Evolutionary conservation across 37 sponge, comb jelly and placozoan genomes (phyloP).

Genomic region (Cladorhizidae sp.): DNA sequence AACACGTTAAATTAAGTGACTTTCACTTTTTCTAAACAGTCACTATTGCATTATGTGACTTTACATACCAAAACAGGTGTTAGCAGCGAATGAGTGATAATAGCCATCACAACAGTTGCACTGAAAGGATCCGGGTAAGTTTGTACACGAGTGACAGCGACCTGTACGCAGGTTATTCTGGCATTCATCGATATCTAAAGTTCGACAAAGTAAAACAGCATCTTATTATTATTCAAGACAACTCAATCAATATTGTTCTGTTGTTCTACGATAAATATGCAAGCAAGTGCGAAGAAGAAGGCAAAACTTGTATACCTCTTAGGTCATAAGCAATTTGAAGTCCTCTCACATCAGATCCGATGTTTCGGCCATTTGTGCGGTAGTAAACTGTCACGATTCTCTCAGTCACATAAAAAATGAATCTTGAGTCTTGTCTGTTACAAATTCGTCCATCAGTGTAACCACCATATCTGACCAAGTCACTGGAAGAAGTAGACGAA

Average conservation of each 20-base stretch:
- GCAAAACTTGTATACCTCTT: neutral
- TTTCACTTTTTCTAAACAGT: too few relatives aligned
- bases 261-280: too few relatives aligned
- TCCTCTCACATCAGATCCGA: neutral
- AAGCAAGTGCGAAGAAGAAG: too few relatives aligned
- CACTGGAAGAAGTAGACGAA: neutral
- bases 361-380: neutral
- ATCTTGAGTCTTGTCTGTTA: neutral
- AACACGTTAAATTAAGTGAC: too few relatives aligned
- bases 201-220: neutral
- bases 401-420: neutral
- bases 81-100: conserved; percentile 28
- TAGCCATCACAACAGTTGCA: conserved; percentile 44
- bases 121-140: conserved; percentile 36
- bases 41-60: neutral
- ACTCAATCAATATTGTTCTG: too few relatives aligned
- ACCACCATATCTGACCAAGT: neutral
- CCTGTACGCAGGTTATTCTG: neutral
- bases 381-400: conserved; percentile 3
- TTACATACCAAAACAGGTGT: conserved; percentile 38
- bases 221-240: neutral
- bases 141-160: conserved; percentile 33
- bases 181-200: conserved; percentile 3
- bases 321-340: neutral
- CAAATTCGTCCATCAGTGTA: neutral